Conservation (phyloP, 2,888 invertebrate genomes). For the Pharmacophagus antenor region DNA sequence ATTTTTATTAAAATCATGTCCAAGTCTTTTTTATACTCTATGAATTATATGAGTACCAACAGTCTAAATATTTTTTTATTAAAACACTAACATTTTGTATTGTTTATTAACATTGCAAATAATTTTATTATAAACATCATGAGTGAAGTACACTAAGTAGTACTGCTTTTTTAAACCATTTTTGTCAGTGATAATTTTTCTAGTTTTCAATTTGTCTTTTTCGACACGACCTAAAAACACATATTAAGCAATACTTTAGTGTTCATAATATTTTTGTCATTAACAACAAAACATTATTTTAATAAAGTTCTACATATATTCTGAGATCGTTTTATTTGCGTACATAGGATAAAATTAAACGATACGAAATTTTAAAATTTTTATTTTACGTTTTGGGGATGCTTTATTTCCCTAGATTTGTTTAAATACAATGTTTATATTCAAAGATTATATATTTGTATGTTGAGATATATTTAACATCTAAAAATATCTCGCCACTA, state of each 20-base stretch:
- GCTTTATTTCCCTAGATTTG: slow-evolving; percentile 59
- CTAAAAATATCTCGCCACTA: slow-evolving; percentile 69
- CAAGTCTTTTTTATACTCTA: slow-evolving; percentile 16
- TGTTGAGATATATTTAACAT: slow-evolving; percentile 57
- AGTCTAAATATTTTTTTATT: not conserved
- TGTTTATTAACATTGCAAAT: not conserved
- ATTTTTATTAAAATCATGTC: slow-evolving; percentile 7
- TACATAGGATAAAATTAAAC: slow-evolving; percentile 33
- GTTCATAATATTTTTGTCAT: slow-evolving; percentile 42
- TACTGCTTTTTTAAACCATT: slow-evolving; percentile 9
- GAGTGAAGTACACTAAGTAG: slow-evolving; percentile 3
- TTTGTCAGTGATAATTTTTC: too few species aligned
- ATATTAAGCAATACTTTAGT: slow-evolving; percentile 36
- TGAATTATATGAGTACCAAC: not conserved
- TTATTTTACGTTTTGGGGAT: slow-evolving; percentile 52
- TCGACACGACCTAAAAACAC: slow-evolving; percentile 35
- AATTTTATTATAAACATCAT: slow-evolving; percentile 1
- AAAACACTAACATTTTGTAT: not conserved
- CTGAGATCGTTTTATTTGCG: slow-evolving; percentile 30
- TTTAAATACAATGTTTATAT: slow-evolving; percentile 68
- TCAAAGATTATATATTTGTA: slow-evolving; percentile 50
- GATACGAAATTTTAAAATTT: slow-evolving; percentile 34
- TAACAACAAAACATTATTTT: slow-evolving; percentile 37
- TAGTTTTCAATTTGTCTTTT: slow-evolving; percentile 37
- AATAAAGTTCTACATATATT: slow-evolving; percentile 43